These are phyloP conservation scores for Tenualosa thibaudeaui DNA, from an alignment of 2,797 vertebrate genomes.

Conservation along the genomic window DNA sequence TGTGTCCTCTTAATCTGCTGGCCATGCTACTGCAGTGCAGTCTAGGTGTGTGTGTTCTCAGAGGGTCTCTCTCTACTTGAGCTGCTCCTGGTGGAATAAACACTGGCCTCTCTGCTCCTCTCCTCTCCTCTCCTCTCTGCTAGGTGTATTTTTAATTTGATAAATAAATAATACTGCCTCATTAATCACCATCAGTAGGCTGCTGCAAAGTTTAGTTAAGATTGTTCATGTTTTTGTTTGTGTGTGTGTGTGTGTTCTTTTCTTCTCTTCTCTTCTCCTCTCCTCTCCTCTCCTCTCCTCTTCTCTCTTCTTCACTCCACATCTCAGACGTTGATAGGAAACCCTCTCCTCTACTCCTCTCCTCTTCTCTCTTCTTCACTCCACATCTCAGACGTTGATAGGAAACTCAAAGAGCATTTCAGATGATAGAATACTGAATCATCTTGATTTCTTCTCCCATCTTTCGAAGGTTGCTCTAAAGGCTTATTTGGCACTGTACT, in stretches of 20 bases:
- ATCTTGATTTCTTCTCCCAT: neutral
- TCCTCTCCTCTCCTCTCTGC: neutral
- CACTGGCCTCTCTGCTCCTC: too few relatives aligned
- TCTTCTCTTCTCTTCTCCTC: too few relatives aligned
- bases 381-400: neutral
- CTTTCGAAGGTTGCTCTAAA: neutral
- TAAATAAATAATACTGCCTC: constrained; percentile 1
- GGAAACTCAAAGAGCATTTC: neutral
- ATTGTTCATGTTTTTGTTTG: neutral
- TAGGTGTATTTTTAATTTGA: constrained; percentile 18
- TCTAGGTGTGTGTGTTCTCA: neutral
- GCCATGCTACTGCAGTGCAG: neutral
- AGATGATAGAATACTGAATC: neutral
- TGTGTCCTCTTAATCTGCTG: neutral
- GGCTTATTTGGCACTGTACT: neutral
- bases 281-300: neutral
- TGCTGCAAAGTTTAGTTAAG: neutral
- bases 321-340: neutral
- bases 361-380: too few relatives aligned
- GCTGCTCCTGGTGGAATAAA: neutral
- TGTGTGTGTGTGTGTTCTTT: neutral
- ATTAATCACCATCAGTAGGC: constrained; percentile 10
- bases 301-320: too few relatives aligned
- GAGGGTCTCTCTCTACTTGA: neutral
- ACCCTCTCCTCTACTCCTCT: neutral